Conservation (phyloP, 2,888 invertebrate genomes). For the Spodoptera littoralis region DNA sequence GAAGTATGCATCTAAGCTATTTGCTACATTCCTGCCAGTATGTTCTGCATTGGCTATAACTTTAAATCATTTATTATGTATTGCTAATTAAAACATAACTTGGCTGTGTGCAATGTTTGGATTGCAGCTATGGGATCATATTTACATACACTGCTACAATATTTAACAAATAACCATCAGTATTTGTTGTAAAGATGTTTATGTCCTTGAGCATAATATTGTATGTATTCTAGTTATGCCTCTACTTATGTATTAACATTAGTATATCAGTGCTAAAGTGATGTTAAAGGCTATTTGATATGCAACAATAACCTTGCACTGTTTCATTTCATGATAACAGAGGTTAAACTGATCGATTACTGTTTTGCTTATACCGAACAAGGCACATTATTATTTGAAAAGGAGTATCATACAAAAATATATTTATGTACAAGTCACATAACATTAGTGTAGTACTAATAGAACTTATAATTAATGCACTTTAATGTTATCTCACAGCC, state of each 20-base stretch:
- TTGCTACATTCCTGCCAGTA: background rate
- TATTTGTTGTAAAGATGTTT: background rate
- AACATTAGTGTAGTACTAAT: background rate
- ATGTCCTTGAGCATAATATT: constrained; percentile 4
- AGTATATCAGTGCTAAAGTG: constrained; percentile 32
- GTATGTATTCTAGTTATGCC: constrained; percentile 10
- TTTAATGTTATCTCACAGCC: constrained; percentile 90
- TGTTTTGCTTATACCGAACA: constrained; percentile 17
- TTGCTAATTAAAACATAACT: background rate
- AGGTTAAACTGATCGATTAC: background rate
- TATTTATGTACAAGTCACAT: too few species aligned
- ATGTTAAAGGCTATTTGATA: constrained; percentile 22
- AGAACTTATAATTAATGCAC: constrained; percentile 9
- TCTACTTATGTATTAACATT: constrained; percentile 7
- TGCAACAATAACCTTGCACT: constrained; percentile 30
- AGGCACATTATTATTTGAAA: background rate
- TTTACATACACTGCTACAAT: constrained; percentile 7
- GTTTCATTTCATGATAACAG: constrained; percentile 24
- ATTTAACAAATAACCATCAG: constrained; percentile 1
- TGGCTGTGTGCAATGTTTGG: constrained; percentile 8
- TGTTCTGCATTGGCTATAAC: constrained; percentile 12
- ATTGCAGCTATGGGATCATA: constrained; percentile 6
- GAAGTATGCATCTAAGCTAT: constrained; percentile 14
- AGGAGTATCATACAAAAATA: too few species aligned
- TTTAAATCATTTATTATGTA: constrained; percentile 1